Evolutionary conservation across 2,888 invertebrate species (phyloP), one percentile per base, ranked within the genome.

Genomic region (Chalcosyrphus nemorum): DNA sequence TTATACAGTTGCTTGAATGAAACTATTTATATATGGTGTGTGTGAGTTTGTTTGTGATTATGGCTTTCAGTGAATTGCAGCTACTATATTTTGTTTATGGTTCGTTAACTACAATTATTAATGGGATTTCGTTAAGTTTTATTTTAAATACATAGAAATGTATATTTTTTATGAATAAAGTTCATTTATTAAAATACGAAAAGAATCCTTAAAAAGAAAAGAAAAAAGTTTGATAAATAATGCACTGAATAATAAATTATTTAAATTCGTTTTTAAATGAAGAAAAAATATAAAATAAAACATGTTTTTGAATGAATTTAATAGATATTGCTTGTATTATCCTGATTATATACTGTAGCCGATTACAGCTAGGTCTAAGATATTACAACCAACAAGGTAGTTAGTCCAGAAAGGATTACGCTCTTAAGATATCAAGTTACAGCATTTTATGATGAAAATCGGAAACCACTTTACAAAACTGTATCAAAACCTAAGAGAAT

Each of bases 11-110:
- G 7, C 57, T 81, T 70, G 74, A 57, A 68, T 80, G 84, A 75
- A 68, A 68, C 61, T 82, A 82, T 82, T 82, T 82, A 77, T 78
- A 82, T 47, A 72, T 77, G 82, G 54, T 52, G 21, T 52, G 24
- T 4, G 24, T 4, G 59, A 43, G 68, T 45, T 13, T 61, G 13
- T 70, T 32, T 65, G n/a, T 59, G 52, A 66, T 66, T 72, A 82
- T 77, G 81, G 81, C 77, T 82, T 81, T 27, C 38, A 29, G 61
- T 72, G 70, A 82, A 82, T 77, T 72, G 50, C 3, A 21, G 66
- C 52, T 71, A 65, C 43, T 72, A 41, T 57, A 41, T 43, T 59
- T 66, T 4, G 19, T 59, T 21, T 32, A 11, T 15, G 43, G 13
- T 52, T 68, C 54, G 41, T 38, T 81, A 68, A 32, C 68, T 75